Conservation (phyloP, 2,113 vertebrate species). For the Colinus virginianus region DNA sequence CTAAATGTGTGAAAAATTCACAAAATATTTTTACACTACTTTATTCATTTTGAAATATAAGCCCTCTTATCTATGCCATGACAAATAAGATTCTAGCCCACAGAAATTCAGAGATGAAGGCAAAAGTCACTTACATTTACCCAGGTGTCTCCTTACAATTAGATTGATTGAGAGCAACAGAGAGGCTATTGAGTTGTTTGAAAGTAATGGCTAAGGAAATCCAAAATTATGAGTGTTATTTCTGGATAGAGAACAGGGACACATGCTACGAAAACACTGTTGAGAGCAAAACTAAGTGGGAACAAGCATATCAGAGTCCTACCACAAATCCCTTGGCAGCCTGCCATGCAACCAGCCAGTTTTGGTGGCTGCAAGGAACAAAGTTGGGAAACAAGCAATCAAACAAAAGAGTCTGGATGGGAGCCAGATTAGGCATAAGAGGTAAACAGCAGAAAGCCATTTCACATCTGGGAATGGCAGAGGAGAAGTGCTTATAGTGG, state of each 20-base stretch:
- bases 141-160: neutral
- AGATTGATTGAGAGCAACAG: neutral
- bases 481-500: neutral
- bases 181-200: neutral
- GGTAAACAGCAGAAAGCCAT: neutral
- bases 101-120: neutral
- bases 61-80: neutral
- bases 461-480: neutral
- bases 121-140: neutral
- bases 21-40: neutral
- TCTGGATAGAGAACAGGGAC: neutral
- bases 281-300: constrained; percentile 16
- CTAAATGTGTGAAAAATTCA: neutral
- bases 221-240: neutral
- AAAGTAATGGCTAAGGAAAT: neutral
- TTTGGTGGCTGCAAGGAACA: constrained; percentile 25
- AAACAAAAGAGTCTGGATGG: neutral
- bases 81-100: neutral
- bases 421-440: neutral
- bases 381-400: constrained; percentile 19
- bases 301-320: neutral
- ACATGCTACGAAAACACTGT: neutral
- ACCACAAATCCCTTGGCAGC: constrained; percentile 17
- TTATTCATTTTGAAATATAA: neutral
- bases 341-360: neutral